These are phyloP conservation scores for Paralvinella palmiformis DNA, from an alignment of 1,140 invertebrate species.

Conservation along the genomic window DNA sequence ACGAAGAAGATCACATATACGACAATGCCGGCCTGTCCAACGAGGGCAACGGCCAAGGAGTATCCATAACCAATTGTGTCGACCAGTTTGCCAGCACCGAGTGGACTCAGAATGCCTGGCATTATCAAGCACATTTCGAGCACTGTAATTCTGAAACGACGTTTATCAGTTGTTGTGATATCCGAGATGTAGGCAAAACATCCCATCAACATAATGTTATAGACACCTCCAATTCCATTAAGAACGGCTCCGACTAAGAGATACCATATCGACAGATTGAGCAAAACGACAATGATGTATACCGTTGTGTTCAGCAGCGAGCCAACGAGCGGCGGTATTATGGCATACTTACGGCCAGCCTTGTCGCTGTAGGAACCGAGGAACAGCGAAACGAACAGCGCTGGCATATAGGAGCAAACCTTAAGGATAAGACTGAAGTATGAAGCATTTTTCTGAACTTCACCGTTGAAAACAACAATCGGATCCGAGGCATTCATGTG, in stretches of 20 bases:
- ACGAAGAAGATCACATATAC: slow-evolving; percentile 4
- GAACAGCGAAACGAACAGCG: slow-evolving; percentile 5
- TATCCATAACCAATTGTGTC: not conserved
- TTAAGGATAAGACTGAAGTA: not conserved
- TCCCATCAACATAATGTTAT: slow-evolving; percentile 1
- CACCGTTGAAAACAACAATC: not conserved
- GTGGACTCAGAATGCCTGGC: not conserved
- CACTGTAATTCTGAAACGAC: slow-evolving; percentile 7
- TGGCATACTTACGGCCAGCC: slow-evolving; percentile 9
- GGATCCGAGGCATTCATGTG: not conserved
- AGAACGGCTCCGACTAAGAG: not conserved
- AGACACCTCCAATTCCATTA: slow-evolving; percentile 10
- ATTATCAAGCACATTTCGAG: slow-evolving; percentile 1
- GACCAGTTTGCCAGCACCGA: not conserved
- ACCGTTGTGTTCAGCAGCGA: not conserved
- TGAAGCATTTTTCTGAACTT: not conserved
- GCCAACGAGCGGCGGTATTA: slow-evolving; percentile 15
- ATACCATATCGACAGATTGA: not conserved
- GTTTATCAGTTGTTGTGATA: not conserved
- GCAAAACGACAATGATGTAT: slow-evolving; percentile 3
- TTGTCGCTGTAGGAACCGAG: slow-evolving; percentile 14
- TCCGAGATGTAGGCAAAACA: slow-evolving; percentile 12
- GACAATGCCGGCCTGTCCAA: not conserved
- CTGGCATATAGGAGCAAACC: not conserved
- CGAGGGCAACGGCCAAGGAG: not conserved